Base-by-base conservation (phyloP, 2,797 vertebrate genomes). In the Molossus alvarezi region DNA sequence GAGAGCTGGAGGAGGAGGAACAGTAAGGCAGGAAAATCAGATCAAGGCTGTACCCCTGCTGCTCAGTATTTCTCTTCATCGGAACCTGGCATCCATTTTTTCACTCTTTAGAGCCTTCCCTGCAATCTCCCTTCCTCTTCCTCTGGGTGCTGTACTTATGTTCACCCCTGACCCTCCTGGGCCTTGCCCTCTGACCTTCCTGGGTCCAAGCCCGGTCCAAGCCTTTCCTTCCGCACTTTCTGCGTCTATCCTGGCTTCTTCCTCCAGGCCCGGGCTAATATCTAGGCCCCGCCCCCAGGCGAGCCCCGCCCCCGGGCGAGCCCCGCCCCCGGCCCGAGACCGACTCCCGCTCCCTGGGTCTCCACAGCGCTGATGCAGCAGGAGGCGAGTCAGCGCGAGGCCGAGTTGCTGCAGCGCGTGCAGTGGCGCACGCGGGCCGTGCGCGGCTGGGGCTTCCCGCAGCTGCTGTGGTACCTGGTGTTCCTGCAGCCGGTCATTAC, bases 401-500 rank as follows among this genome's bases (percentile, higher is more conserved):
- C 93, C 0, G 97, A 97, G 5, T 98, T 98, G 85, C 97, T 92
- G 60, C 86, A 0, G 7, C 96, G 77, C 0, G 75, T 97, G 62
- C 88, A 33, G 7, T 96, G 96, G 27, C 76, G 55, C 5, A 97
- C 98, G 0, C 97, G 98, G 0, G 25, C 21, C 0, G 97, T 98
- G 0, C 5, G 76, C 5, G 98, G 98, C 23, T 98, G 98, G 97
- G 98, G 97, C 0, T 65, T 98, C 1, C 80, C 98, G 3, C 75
- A 2, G 58, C 94, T 98, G 29, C 97, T 99, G 15, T 98, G 98
- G 98, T 98, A 98, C 76, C 21, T 99, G 90, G 97, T 99, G 73
- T 99, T 99, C 98, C 99, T 98, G 98, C 97, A 95, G n/a, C 99
- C 99, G 0, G 25, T 99, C 91, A 98, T 99, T 98, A 99, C 99